Evolutionary conservation across 2,113 vertebrate species (phyloP).

Genomic region (Oryctolagus cuniculus): DNA sequence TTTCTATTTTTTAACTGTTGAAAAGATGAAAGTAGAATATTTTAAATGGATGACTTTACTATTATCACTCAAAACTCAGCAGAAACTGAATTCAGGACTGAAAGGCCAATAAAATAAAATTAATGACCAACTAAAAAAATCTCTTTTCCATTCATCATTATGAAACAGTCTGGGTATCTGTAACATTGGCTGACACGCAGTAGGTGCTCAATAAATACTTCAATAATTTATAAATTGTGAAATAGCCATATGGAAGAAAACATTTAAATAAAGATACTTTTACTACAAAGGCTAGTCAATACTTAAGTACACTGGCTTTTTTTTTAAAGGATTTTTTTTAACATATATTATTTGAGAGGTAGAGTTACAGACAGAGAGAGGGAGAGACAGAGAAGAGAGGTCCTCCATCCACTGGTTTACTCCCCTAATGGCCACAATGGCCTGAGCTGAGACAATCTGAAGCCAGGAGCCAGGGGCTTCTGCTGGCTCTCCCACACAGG

Average conservation of each 20-base stretch:
- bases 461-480: too few relatives aligned
- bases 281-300: not conserved
- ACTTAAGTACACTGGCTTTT: constrained; percentile 34
- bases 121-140: constrained; percentile 5
- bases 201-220: not conserved
- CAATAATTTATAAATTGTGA: not conserved
- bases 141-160: not conserved
- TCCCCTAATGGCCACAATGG: too few relatives aligned
- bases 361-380: too few relatives aligned
- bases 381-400: too few relatives aligned
- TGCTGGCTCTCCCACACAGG: too few relatives aligned
- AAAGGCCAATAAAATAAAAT: constrained; percentile 8
- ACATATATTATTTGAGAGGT: too few relatives aligned
- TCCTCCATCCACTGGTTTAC: too few relatives aligned
- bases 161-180: not conserved
- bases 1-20: constrained; percentile 21
- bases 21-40: constrained; percentile 31
- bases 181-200: not conserved
- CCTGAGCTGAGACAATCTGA: too few relatives aligned
- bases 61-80: constrained; percentile 14
- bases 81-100: constrained; percentile 4
- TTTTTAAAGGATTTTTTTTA: not conserved
- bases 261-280: not conserved
- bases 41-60: constrained; percentile 24
- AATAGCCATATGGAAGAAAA: not conserved